Percentiles rank a stretch among this genome's conserved stretches.
Evolutionary conservation across 2,888 invertebrate genomes (phyloP).

Genomic region (Drosophila ustulata): DNA sequence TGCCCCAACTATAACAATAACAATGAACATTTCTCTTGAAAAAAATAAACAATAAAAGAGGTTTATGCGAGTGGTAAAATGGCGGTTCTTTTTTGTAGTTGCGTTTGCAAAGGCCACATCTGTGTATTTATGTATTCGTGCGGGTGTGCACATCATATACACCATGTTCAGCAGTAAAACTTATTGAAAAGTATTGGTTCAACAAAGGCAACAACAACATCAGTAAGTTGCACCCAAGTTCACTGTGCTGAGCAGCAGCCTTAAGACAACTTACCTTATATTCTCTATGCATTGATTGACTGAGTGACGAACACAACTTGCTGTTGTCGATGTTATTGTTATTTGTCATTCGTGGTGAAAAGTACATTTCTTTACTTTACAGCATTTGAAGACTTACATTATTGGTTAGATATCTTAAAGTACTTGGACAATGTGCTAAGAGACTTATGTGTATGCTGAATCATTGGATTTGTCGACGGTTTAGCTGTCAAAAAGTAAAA

Average conservation of each 20-base stretch:
- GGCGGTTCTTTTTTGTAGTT: constrained; percentile 40
- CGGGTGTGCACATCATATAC: constrained; percentile 3
- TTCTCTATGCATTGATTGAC: neutral
- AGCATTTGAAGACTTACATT: constrained; percentile 8
- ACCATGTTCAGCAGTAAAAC: constrained; percentile 7
- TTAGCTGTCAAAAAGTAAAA: neutral
- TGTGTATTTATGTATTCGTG: neutral
- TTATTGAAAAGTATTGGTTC: constrained; percentile 45
- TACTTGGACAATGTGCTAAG: neutral
- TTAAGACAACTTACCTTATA: constrained; percentile 4
- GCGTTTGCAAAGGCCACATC: constrained; percentile 7
- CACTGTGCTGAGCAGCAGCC: neutral
- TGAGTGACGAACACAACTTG: neutral
- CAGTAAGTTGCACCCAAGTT: constrained; percentile 20
- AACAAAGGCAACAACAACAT: constrained; percentile 14
- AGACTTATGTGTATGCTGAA: constrained; percentile 1
- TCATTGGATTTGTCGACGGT: neutral
- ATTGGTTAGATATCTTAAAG: constrained; percentile 23
- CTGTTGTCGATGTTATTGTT: neutral
- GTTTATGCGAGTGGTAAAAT: constrained; percentile 27
- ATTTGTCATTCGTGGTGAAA: constrained; percentile 16
- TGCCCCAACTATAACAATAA: constrained; percentile 37
- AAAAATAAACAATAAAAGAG: constrained; percentile 19
- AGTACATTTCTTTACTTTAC: constrained; percentile 4
- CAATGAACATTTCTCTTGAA: constrained; percentile 23